These are phyloP conservation scores for Microctonus aethiopoides DNA, from an alignment of 2,888 invertebrate genomes.

Conservation along the genomic window DNA sequence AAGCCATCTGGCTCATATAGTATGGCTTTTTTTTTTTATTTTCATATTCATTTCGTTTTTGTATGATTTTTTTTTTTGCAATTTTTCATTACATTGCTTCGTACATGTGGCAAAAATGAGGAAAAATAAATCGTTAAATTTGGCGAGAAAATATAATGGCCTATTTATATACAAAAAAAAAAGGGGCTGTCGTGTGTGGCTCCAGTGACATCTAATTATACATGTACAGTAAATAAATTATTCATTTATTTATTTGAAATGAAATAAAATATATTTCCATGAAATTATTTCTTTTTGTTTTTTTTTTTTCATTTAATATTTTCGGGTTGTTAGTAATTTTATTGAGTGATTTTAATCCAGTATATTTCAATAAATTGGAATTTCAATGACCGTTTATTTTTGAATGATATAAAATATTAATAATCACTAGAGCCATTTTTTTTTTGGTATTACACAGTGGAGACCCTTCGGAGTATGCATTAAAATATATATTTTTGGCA, in stretches of 20 bases:
- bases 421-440: slow-evolving; percentile 47
- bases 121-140: slow-evolving; percentile 43
- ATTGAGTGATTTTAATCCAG: slow-evolving; percentile 8
- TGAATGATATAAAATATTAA: slow-evolving; percentile 42
- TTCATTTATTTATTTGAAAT: background rate
- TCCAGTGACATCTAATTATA: slow-evolving; percentile 38
- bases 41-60: slow-evolving; percentile 15
- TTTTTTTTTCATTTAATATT: background rate
- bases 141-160: slow-evolving; percentile 40
- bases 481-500: slow-evolving; percentile 42
- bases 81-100: slow-evolving; percentile 27
- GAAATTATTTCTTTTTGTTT: background rate
- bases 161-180: slow-evolving; percentile 42
- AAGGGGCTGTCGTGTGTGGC: slow-evolving; percentile 46
- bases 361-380: background rate
- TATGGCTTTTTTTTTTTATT: slow-evolving; percentile 39
- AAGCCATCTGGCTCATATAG: slow-evolving; percentile 55
- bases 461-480: slow-evolving; percentile 62
- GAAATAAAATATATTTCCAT: background rate
- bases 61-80: slow-evolving; percentile 13
- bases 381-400: too few relatives aligned
- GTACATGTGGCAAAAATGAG: slow-evolving; percentile 46
- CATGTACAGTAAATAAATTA: slow-evolving; percentile 1
- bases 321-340: background rate
- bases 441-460: slow-evolving; percentile 54